Evolutionary conservation across 2,797 vertebrate genomes (phyloP), one percentile per base, ranked within the genome.

Genomic region (Chiloscyllium punctatum): DNA sequence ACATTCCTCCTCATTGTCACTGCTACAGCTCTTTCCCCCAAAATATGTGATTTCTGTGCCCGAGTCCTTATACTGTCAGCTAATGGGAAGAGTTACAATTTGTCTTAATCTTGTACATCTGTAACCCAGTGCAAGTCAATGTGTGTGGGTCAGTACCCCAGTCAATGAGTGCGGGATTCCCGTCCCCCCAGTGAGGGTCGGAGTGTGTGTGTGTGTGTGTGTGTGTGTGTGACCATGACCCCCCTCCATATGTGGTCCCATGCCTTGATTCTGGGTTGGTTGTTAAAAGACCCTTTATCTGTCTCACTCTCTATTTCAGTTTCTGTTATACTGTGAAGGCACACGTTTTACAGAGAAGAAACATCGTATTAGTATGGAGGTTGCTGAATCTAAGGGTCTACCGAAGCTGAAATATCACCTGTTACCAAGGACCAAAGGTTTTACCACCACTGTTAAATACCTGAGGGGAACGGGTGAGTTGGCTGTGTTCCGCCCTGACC

Each of bases 321-420:
- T 99, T 95, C 98, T 99, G 95, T 97, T 99, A 96, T 99, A 99
- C 97, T 99, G 99, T 11, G 99, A 99, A 97, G 99, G 99, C 86
- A 99, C 99, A 2, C 98, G 99, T 96, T 99, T 99, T 96, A 99
- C 99, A 0, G 98, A 99, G 97, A 98, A 98, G 96, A 99, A 99
- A 97, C 99, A 99, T 96, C 97, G 99, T 33, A 98, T 99, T 97
- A 99, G 99, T 94, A 99, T 99, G 99, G 98, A 99, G 97, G 99
- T 99, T 86, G 99, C 99, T 0, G 98, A 98, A 96, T 98, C 98
- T 96, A 99, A 99, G 98, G 99, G 99, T 86, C 97, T 99, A 95
- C 99, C 99, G 33, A 98, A 98, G 95, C 98, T 99, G 96, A 99
- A 99, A 97, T 98, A 99, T 97, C 99, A 99, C 97, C 98, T 99